Evolutionary conservation across 2,797 vertebrate genomes (phyloP).

Genomic region (Saxicola maurus): DNA sequence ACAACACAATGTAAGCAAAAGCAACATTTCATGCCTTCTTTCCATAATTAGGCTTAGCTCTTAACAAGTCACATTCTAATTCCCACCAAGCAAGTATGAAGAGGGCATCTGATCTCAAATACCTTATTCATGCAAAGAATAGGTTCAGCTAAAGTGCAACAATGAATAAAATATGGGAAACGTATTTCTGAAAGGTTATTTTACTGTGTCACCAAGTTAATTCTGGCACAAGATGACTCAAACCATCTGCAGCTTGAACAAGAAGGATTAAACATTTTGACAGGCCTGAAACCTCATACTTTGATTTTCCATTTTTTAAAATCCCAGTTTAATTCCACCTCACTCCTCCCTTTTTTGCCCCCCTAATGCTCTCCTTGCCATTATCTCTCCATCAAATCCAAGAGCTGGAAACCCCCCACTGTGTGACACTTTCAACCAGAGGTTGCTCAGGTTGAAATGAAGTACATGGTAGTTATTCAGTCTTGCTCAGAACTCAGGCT

Average conservation of each 20-base stretch:
- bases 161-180: constrained; percentile 74
- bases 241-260: constrained; percentile 66
- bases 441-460: constrained; percentile 22
- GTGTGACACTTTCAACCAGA: constrained; percentile 15
- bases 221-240: constrained; percentile 69
- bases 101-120: constrained; percentile 59
- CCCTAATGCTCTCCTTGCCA: background rate
- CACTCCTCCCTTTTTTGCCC: background rate
- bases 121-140: constrained; percentile 68
- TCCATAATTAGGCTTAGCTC: constrained; percentile 48
- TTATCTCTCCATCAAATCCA: constrained; percentile 42
- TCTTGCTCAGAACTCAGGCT: constrained; percentile 11
- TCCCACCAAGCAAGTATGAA: constrained; percentile 49
- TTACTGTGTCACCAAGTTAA: constrained; percentile 69
- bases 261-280: constrained; percentile 68
- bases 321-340: constrained; percentile 47
- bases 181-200: constrained; percentile 71
- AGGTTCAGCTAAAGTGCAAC: constrained; percentile 71
- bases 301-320: constrained; percentile 55
- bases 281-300: constrained; percentile 60
- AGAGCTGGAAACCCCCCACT: background rate
- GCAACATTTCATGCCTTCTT: constrained; percentile 44
- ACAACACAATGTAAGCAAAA: constrained; percentile 44
- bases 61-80: constrained; percentile 57
- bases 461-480: background rate